phyloP scores from a whole-genome alignment of 2,888 invertebrate species.

The Cynaeus angustus region DNA sequence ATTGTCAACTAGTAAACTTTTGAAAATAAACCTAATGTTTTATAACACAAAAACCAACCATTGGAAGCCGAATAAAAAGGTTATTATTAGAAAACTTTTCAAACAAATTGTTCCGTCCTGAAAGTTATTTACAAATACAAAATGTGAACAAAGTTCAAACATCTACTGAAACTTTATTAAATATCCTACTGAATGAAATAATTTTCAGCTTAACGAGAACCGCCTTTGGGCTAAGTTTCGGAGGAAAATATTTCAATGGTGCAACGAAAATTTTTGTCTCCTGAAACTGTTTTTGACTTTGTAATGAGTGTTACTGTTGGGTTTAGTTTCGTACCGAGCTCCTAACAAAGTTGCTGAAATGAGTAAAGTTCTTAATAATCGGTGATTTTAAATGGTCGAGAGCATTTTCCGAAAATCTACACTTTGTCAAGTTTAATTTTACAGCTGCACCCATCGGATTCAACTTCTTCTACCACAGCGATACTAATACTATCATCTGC shows the following conservation, averaged over 20 bases:
- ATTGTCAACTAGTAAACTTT: constrained; percentile 13
- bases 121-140: constrained; percentile 30
- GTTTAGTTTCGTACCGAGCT: too few species aligned
- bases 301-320: too few species aligned
- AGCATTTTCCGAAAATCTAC: neutral
- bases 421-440: too few species aligned
- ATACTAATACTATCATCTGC: neutral
- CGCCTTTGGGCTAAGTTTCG: constrained; percentile 17
- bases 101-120: constrained; percentile 27
- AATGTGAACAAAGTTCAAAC: constrained; percentile 24
- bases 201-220: constrained; percentile 27
- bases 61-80: neutral
- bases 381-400: too few species aligned
- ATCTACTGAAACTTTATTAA: constrained; percentile 34
- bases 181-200: constrained; percentile 27
- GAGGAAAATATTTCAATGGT: constrained; percentile 4
- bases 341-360: too few species aligned
- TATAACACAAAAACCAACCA: neutral
- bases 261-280: neutral
- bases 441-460: neutral
- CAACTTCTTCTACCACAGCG: neutral
- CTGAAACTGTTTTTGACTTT: too few species aligned
- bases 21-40: neutral
- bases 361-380: too few species aligned
- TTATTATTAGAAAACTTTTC: constrained; percentile 34